A percentile compares a stretch with the other conserved stretches of the same genome.
Conservation (phyloP, 1,140 invertebrate species). For the Globodera rostochiensis region DNA sequence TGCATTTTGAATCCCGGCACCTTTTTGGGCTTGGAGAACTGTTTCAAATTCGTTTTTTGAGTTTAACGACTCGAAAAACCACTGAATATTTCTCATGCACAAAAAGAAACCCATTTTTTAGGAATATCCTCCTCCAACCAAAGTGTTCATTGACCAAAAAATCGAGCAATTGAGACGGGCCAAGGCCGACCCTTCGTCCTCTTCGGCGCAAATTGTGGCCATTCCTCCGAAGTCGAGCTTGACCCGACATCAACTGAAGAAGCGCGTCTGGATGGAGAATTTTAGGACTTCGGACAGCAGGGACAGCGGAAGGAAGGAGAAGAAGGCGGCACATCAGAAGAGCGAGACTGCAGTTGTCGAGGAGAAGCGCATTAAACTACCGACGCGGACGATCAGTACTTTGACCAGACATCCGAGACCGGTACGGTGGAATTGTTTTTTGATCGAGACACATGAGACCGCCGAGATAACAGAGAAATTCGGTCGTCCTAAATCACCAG, state of each 20-base stretch:
- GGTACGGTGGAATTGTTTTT: no score
- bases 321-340: neutral
- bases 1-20: no score
- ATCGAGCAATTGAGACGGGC: neutral
- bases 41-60: no score
- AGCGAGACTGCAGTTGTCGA: neutral
- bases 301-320: neutral
- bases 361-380: neutral
- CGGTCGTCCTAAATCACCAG: no score
- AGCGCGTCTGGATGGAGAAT: neutral
- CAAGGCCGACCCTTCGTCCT: no score
- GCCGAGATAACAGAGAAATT: no score
- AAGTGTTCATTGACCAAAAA: neutral
- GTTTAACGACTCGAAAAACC: no score
- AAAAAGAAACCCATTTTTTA: neutral
- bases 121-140: neutral
- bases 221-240: neutral
- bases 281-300: neutral
- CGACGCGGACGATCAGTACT: no score
- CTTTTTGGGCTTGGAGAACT: no score
- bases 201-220: neutral
- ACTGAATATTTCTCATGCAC: no score
- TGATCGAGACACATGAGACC: no score
- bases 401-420: no score
- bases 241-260: neutral